Conservation (phyloP, 2,797 vertebrate species). For the Calcarius lapponicus region DNA sequence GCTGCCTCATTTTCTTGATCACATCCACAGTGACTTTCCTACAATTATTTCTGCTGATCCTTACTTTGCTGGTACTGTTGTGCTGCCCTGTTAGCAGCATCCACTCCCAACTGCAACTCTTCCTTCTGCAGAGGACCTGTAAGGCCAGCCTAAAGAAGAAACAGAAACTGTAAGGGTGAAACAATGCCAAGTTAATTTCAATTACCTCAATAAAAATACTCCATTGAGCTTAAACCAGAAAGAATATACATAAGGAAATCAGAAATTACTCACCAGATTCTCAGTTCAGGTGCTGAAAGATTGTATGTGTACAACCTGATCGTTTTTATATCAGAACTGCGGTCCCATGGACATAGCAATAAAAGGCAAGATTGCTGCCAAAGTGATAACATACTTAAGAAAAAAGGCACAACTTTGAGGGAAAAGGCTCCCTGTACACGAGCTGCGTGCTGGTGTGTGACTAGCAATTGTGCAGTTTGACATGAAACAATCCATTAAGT, state of each 20-base stretch:
- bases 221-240: background rate
- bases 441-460: background rate
- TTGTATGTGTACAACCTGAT: background rate
- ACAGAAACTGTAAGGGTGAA: background rate
- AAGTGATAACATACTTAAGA: background rate
- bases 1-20: background rate
- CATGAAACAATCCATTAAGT: background rate
- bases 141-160: conserved; percentile 75
- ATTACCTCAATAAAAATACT: background rate
- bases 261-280: background rate
- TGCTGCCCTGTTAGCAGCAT: conserved; percentile 84
- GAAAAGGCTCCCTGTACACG: background rate
- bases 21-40: background rate
- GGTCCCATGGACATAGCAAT: background rate
- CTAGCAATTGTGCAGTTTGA: background rate
- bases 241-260: background rate
- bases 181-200: background rate
- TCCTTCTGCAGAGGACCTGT: conserved; percentile 86
- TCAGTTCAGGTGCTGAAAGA: background rate
- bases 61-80: conserved; percentile 86
- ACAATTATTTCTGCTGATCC: background rate
- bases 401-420: background rate
- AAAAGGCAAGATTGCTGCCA: background rate
- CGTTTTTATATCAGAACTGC: background rate
- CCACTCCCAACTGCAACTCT: conserved; percentile 90